These are phyloP conservation scores for Conops quadrifasciatus DNA, from an alignment of 2,888 invertebrate genomes.

Conservation along the genomic window DNA sequence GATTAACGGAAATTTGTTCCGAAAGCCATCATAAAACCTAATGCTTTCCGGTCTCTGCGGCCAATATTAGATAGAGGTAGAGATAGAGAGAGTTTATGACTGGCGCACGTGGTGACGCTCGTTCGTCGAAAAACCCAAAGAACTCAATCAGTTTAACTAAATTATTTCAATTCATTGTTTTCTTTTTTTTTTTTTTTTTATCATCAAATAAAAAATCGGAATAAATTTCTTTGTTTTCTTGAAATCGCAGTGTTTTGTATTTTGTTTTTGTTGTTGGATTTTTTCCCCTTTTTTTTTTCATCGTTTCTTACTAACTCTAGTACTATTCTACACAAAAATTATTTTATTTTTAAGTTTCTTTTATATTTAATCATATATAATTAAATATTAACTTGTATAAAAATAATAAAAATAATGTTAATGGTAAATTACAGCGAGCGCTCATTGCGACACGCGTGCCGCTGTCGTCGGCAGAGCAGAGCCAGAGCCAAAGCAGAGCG, in stretches of 20 bases:
- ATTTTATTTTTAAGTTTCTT: slow-evolving; percentile 23
- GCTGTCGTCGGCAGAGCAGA: not conserved
- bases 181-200: not conserved
- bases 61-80: no score
- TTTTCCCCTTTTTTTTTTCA: slow-evolving; percentile 28
- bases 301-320: slow-evolving; percentile 27
- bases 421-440: slow-evolving; percentile 21
- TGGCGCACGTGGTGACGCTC: no score
- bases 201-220: slow-evolving; percentile 28
- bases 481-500: no score
- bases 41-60: no score
- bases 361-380: slow-evolving; percentile 22
- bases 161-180: not conserved
- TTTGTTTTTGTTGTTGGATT: slow-evolving; percentile 33
- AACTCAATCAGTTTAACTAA: slow-evolving; percentile 8
- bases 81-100: no score
- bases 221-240: slow-evolving; percentile 23
- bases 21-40: no score
- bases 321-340: slow-evolving; percentile 27
- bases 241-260: slow-evolving; percentile 35
- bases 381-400: slow-evolving; percentile 35
- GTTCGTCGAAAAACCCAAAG: no score
- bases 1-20: no score
- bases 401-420: slow-evolving; percentile 35
- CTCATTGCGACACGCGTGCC: not conserved